These are phyloP conservation scores for Platycheirus rosarum DNA, from an alignment of 2,888 invertebrate genomes.

Conservation along the genomic window DNA sequence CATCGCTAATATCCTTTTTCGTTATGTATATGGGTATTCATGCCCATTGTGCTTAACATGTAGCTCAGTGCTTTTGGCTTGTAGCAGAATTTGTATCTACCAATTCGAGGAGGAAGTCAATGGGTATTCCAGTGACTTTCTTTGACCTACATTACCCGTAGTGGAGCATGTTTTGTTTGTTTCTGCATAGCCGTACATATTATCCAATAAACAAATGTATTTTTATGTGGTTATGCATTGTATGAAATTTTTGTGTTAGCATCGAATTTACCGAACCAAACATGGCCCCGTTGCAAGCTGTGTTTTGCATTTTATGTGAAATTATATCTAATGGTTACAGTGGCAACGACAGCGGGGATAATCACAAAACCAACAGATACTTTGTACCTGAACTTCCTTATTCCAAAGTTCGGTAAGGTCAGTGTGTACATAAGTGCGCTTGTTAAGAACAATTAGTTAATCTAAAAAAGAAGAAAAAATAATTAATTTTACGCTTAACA, in stretches of 20 bases:
- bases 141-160: constrained; percentile 9
- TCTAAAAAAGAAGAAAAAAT: too few relatives aligned
- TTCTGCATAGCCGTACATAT: background rate
- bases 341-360: background rate
- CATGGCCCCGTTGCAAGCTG: background rate
- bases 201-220: background rate
- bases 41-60: background rate
- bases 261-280: background rate
- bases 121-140: background rate
- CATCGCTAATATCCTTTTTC: constrained; percentile 23
- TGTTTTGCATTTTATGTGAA: background rate
- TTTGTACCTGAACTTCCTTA: background rate
- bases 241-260: background rate
- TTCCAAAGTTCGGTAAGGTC: too few relatives aligned
- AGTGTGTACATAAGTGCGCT: too few relatives aligned
- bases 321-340: background rate
- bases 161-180: background rate
- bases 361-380: background rate
- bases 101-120: constrained; percentile 7
- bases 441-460: too few relatives aligned
- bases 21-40: too few relatives aligned
- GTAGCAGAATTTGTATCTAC: background rate
- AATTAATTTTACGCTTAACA: too few relatives aligned
- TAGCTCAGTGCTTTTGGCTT: background rate
- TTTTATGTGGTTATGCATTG: background rate